Base-by-base conservation (phyloP, 2,888 invertebrate species). In the Amphipoea oculea region DNA sequence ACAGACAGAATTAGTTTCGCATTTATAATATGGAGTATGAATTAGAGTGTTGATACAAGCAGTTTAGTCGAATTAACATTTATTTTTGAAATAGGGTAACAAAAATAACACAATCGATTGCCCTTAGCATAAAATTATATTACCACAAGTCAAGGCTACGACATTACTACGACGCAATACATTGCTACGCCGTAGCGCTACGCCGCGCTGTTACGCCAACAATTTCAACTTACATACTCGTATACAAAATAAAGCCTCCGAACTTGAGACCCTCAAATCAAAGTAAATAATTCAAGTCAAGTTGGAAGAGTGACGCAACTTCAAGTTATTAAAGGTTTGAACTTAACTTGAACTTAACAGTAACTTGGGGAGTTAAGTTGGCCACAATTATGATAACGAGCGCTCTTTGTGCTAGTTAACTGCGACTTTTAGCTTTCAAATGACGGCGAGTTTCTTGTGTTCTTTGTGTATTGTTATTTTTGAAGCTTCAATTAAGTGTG, bases 371-470 rank as follows among this genome's bases (percentile, higher is more conserved):
- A 78, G 86, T 85, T 88, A 88, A 92, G 87, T 91, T 89, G 80
- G 83, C 89, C 91, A 91, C 91, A 93, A 93, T 93, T 93, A 92
- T 88, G 90, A 90, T 93, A 93, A 93, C 92, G 90, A 93, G 88
- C 82, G 67, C 88, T 86, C 90, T 92, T 89, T 88, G 86, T 88
- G 71, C 80, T 82, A 89, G 90, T 89, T 88, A 86, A 83, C 82
- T 72, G 73, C 45, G 78, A 86, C 74, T 85, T 90, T 86, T 72
- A 68, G 83, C 89, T 86, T 88, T 86, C 79, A 80, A 77, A 73
- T 83, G 68, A 65, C 62, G 82, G 78, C 71, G 81, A 73, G 66
- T 79, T 85, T 77, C 81, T 84, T 85, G 81, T 75, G 81, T 77
- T 84, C 77, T 79, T 88, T 84, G 76, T 79, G 80, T 79, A 81